A percentile compares a stretch with the other conserved stretches of the same genome.
Conservation (phyloP, 1,140 invertebrate species). For the Drosophila busckii region DNA sequence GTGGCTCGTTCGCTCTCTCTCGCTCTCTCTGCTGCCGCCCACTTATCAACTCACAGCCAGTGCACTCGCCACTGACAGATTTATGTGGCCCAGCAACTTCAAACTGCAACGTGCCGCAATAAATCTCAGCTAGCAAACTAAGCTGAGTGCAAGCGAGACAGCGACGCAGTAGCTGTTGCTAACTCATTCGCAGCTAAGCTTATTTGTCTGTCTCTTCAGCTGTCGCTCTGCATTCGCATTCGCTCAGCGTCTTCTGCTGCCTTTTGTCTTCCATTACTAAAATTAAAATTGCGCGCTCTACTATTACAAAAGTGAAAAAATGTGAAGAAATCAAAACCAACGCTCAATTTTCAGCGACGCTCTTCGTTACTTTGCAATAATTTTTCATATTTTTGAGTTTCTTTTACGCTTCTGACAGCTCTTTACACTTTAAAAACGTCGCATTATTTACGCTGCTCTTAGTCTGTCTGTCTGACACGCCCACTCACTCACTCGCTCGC, state of each 20-base stretch:
- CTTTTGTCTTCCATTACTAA: constrained; percentile 74
- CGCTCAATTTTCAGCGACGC: constrained; percentile 4
- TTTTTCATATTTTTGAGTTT: neutral
- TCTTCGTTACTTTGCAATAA: constrained; percentile 1
- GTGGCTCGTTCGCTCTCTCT: neutral
- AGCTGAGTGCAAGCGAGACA: no score
- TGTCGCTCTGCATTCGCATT: neutral
- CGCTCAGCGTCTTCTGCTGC: constrained; percentile 21
- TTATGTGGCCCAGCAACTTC: constrained; percentile 64
- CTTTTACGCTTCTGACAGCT: constrained; percentile 51
- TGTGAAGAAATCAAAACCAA: neutral
- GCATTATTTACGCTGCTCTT: constrained; percentile 70
- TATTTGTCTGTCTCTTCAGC: constrained; percentile 48
- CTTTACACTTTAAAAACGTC: constrained; percentile 72
- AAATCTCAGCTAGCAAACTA: constrained; percentile 58
- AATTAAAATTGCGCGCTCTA: constrained; percentile 70
- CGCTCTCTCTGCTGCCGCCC: neutral
- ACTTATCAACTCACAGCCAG: neutral
- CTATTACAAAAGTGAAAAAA: constrained; percentile 65
- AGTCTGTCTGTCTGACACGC: constrained; percentile 41
- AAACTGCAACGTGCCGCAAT: constrained; percentile 69
- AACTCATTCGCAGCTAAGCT: constrained; percentile 38
- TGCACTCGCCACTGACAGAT: constrained; percentile 37
- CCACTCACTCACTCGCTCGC: constrained; percentile 4
- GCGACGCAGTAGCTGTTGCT: constrained; percentile 2